A percentile compares a stretch with the other conserved stretches of the same genome.
These are phyloP conservation scores for Petaurus breviceps DNA, from an alignment of 2,113 vertebrate genomes.

Conservation along the genomic window DNA sequence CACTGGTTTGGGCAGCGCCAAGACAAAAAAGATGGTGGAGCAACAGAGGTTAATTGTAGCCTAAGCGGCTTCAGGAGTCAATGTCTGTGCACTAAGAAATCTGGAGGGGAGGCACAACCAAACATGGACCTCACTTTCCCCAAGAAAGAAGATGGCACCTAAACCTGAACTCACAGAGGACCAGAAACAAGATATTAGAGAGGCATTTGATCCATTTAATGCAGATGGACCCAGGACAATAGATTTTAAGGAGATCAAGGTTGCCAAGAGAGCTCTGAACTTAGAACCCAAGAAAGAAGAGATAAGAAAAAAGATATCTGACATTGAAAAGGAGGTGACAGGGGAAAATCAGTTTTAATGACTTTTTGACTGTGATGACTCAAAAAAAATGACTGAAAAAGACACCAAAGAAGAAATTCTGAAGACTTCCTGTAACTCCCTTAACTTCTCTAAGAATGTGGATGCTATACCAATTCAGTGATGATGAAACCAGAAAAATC, in stretches of 20 bases:
- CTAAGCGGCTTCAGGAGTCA: too few relatives aligned
- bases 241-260: conserved; percentile 94
- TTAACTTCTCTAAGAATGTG: too few relatives aligned
- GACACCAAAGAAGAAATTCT: conserved; percentile 96
- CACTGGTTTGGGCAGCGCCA: too few relatives aligned
- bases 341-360: conserved; percentile 91
- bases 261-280: conserved; percentile 94
- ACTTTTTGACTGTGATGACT: conserved; percentile 92
- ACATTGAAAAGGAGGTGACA: conserved; percentile 92
- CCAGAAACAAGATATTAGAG: conserved; percentile 91
- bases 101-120: conserved; percentile 64
- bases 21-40: too few relatives aligned
- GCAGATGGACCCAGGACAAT: conserved; percentile 89
- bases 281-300: conserved; percentile 87
- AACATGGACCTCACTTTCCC: conserved; percentile 82
- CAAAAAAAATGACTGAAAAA: conserved; percentile 98
- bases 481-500: conserved; percentile 95
- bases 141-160: conserved; percentile 85
- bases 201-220: conserved; percentile 85
- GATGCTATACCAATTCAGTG: conserved; percentile 85
- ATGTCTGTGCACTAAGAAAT: too few relatives aligned
- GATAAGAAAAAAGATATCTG: conserved; percentile 88
- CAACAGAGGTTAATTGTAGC: too few relatives aligned
- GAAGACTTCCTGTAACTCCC: conserved; percentile 87
- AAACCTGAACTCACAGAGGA: conserved; percentile 92